Conservation (phyloP, 2,113 vertebrate species). For the Protomyctophum bolini region DNA sequence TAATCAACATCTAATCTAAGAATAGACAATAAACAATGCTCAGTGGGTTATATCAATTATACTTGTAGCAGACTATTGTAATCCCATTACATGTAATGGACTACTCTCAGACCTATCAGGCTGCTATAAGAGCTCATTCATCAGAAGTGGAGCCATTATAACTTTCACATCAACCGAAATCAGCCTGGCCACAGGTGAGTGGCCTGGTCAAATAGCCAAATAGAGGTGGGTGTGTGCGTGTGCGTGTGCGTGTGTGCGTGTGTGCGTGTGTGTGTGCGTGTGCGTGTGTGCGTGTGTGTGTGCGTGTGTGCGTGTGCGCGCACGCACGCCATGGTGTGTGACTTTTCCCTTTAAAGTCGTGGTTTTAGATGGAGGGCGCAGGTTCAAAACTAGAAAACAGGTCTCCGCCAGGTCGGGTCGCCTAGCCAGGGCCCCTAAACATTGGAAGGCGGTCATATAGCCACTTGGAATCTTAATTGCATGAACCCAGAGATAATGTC, state of each 20-base stretch:
- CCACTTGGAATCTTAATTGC: too few relatives aligned
- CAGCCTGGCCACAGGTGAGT: conserved; percentile 66
- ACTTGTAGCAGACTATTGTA: conserved; percentile 17
- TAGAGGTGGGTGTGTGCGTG: background rate
- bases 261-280: conserved; percentile 10
- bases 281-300: conserved; percentile 3
- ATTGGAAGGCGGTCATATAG: too few relatives aligned
- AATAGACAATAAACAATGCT: background rate
- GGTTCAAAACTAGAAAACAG: background rate
- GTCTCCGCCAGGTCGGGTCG: too few relatives aligned
- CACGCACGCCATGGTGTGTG: background rate
- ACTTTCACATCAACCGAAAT: conserved; percentile 69
- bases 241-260: conserved; percentile 3
- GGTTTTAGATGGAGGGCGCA: conserved; percentile 34
- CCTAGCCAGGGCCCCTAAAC: too few relatives aligned
- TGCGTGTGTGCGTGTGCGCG: background rate
- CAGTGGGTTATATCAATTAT: background rate
- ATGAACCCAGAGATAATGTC: too few relatives aligned
- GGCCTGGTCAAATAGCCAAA: conserved; percentile 65
- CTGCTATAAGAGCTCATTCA: conserved; percentile 37
- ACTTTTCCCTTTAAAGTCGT: conserved; percentile 20
- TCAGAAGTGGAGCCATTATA: conserved; percentile 54
- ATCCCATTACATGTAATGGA: conserved; percentile 17
- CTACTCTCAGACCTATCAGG: conserved; percentile 12
- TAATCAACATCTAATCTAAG: too few relatives aligned